A percentile compares a stretch with the other conserved stretches of the same genome.
These are phyloP conservation scores for Callorhinus ursinus DNA, from an alignment of 2,113 vertebrate genomes.

Conservation along the genomic window DNA sequence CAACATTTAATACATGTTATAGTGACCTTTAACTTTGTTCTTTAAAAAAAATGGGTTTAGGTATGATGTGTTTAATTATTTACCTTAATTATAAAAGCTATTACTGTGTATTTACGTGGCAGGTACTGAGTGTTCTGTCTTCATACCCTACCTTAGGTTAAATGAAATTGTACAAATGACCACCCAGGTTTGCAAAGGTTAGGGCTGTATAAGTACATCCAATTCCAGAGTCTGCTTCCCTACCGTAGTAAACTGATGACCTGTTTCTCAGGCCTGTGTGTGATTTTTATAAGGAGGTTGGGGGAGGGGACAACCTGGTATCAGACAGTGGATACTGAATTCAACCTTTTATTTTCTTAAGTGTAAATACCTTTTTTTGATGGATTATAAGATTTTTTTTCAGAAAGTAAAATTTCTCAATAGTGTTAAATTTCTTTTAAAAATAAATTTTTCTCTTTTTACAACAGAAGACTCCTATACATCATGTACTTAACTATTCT, in stretches of 20 bases:
- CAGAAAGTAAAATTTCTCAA: background rate
- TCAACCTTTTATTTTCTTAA: constrained; percentile 35
- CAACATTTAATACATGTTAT: background rate
- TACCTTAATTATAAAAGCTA: background rate
- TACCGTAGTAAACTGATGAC: background rate
- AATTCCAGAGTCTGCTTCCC: background rate
- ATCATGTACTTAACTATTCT: background rate
- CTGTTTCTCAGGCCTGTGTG: background rate
- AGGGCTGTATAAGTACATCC: background rate
- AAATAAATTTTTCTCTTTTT: background rate
- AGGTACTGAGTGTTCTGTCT: background rate
- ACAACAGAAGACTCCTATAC: background rate
- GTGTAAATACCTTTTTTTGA: background rate
- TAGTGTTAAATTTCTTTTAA: background rate
- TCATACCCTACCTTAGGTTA: background rate
- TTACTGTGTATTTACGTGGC: background rate
- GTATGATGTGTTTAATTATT: background rate
- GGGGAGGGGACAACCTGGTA: background rate
- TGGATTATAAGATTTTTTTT: background rate
- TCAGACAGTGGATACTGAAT: background rate
- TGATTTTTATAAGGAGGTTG: background rate
- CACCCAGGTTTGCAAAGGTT: background rate
- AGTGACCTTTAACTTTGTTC: background rate
- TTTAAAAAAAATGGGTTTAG: background rate
- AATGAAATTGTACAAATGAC: background rate